These are phyloP conservation scores for Dinocampus coccinellae DNA, from an alignment of 2,888 invertebrate species.

Conservation along the genomic window DNA sequence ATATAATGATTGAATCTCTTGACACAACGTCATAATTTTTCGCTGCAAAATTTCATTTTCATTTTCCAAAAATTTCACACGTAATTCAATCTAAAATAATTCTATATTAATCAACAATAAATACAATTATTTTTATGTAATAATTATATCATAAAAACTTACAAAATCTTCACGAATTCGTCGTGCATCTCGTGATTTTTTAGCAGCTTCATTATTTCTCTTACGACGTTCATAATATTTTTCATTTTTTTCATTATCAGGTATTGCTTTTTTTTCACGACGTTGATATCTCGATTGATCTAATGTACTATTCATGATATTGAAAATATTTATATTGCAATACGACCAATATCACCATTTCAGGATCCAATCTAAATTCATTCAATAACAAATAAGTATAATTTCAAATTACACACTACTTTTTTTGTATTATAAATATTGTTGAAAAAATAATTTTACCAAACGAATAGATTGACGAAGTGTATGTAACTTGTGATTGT, in stretches of 20 bases:
- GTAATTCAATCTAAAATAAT: slow-evolving; percentile 78
- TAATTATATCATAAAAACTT: slow-evolving; percentile 43
- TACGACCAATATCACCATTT: not conserved
- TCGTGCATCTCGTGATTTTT: slow-evolving; percentile 90
- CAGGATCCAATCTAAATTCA: not conserved
- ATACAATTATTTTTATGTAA: not conserved
- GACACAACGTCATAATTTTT: slow-evolving; percentile 83
- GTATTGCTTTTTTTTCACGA: slow-evolving; percentile 89
- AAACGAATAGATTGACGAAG: not conserved
- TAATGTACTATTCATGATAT: not conserved
- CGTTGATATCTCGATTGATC: slow-evolving; percentile 73
- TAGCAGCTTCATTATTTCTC: slow-evolving; percentile 92
- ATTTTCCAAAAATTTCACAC: slow-evolving; percentile 87
- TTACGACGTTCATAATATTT: slow-evolving; percentile 90
- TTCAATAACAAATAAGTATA: too few relatives aligned
- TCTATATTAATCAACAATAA: not conserved
- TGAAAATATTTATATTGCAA: not conserved
- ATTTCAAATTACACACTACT: not conserved
- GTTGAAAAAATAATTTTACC: not conserved
- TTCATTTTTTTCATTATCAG: slow-evolving; percentile 88
- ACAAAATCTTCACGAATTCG: slow-evolving; percentile 90
- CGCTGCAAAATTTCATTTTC: slow-evolving; percentile 89
- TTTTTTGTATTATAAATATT: not conserved
- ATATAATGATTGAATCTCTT: slow-evolving; percentile 80
- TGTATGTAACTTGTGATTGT: not conserved